A percentile compares a stretch with the other conserved stretches of the same genome.
These are phyloP conservation scores for Cottoperca gobio DNA, from an alignment of 2,797 vertebrate genomes.

Conservation along the genomic window DNA sequence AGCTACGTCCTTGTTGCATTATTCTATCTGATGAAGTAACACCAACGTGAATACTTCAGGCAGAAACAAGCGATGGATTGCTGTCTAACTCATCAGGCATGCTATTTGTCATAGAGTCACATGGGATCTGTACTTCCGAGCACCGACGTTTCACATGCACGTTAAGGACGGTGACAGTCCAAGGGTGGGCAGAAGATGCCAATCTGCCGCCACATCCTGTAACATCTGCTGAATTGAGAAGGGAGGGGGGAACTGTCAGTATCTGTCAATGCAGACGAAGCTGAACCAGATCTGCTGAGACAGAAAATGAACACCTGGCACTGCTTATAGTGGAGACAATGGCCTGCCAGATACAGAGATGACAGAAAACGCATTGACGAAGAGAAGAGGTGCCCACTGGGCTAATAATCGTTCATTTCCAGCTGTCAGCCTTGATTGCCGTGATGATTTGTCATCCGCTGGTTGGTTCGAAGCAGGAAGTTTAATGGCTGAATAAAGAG, in stretches of 20 bases:
- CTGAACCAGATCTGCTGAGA: slow-evolving; percentile 60
- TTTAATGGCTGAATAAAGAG: slow-evolving; percentile 57
- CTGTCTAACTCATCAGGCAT: slow-evolving; percentile 50
- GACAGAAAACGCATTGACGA: slow-evolving; percentile 35
- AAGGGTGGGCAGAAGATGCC: slow-evolving; percentile 49
- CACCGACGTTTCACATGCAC: slow-evolving; percentile 15
- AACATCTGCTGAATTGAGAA: slow-evolving; percentile 55
- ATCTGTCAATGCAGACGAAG: slow-evolving; percentile 52
- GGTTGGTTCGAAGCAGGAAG: slow-evolving; percentile 49
- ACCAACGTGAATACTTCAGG: slow-evolving; percentile 38
- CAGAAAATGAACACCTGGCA: slow-evolving; percentile 74
- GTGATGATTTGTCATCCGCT: slow-evolving; percentile 58
- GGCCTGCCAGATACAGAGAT: slow-evolving; percentile 41
- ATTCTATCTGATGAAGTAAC: slow-evolving; percentile 47
- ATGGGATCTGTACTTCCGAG: slow-evolving; percentile 27
- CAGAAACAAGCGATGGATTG: slow-evolving; percentile 19
- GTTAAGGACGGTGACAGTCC: slow-evolving; percentile 33
- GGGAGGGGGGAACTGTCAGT: slow-evolving; percentile 44
- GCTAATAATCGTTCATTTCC: slow-evolving; percentile 71
- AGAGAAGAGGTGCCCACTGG: slow-evolving; percentile 57
- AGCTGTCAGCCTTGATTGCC: slow-evolving; percentile 69
- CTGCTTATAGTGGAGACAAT: slow-evolving; percentile 53
- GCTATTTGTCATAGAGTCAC: slow-evolving; percentile 59
- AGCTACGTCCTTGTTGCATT: slow-evolving; percentile 44
- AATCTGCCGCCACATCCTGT: slow-evolving; percentile 55